Evolutionary conservation across 2,113 vertebrate species (phyloP), one percentile per base, ranked within the genome.

Genomic region (Sphaerodactylus townsendi): DNA sequence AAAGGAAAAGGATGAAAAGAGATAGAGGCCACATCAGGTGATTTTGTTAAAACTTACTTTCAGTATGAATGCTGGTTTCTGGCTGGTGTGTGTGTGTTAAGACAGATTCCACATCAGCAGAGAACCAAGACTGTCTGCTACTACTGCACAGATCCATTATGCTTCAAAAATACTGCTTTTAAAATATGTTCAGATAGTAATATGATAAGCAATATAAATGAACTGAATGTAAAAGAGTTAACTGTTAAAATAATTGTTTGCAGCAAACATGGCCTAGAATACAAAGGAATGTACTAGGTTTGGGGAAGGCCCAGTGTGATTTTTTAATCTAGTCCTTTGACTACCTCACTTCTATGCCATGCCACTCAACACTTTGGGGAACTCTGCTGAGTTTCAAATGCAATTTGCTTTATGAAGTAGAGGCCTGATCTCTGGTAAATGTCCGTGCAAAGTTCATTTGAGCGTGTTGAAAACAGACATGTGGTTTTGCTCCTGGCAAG

Each of bases 1-100:
- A 81, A 73, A 41, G 68, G 50, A 91, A 83, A 59, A 77, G 78
- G 28, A 62, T n/a, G 35, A 77, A 72, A 59, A 56, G n/a, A 89
- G 79, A 85, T 10, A 86, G 23, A 2, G 75, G 8, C 83, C 30
- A 84, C 69, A 74, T 19, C 65, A 19, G 35, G 62, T 28, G 79
- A 79, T 68, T 74, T 92, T 82, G 7, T 28, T 7, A 9, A 9
- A 62, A 62, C 84, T 81, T 74, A 79, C 72, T 41, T 0, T 73
- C 83, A 64, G 59, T 70, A 81, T 84, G 70, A 69, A 50, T 0
- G 15, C 35, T 37, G 28, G 59, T 70, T 44, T 44, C 44, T 44
- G 44, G 4, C 13, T 21, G 79, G 80, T 74, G n/a, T 21, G 39
- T n/a, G 8, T n/a, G 8, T 10, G 13, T 3, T 7, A 25, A 25